Percentiles rank a stretch among this genome's conserved stretches.
Evolutionary conservation across 2,888 invertebrate genomes (phyloP).

Genomic region (Lepetodrilus schrolli): DNA sequence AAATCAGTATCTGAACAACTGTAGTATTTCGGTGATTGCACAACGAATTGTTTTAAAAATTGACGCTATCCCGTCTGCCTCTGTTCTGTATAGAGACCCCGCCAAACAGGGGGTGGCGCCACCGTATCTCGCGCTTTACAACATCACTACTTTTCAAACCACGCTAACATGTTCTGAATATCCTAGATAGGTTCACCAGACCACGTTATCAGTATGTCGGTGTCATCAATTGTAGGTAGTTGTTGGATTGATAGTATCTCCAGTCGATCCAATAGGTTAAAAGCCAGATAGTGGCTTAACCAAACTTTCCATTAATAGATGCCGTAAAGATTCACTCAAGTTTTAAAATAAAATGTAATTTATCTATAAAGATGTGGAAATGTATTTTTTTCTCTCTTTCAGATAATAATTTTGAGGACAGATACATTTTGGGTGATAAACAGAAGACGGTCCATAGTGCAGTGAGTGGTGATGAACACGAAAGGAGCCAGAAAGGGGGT

Average conservation of each 20-base stretch:
- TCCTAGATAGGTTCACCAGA: background rate
- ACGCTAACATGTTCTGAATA: background rate
- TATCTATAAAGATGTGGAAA: too few relatives aligned
- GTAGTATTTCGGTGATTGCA: background rate
- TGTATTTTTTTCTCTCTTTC: constrained; percentile 25
- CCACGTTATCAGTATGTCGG: background rate
- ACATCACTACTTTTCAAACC: background rate
- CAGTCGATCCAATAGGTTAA: background rate
- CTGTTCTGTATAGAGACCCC: background rate
- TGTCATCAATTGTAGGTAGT: constrained; percentile 21
- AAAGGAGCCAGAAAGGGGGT: constrained; percentile 20
- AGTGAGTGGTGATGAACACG: constrained; percentile 36
- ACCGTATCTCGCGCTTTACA: background rate
- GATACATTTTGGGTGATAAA: constrained; percentile 30
- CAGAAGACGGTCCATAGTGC: constrained; percentile 18
- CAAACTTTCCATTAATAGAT: background rate
- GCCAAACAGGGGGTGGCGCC: constrained; percentile 14
- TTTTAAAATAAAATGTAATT: too few relatives aligned
- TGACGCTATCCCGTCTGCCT: background rate
- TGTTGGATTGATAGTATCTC: constrained; percentile 11
- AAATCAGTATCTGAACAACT: background rate
- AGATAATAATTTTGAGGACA: constrained; percentile 39
- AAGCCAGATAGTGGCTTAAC: too few relatives aligned
- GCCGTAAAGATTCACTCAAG: background rate
- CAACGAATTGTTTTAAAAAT: background rate